A percentile compares a stretch with the other conserved stretches of the same genome.
phyloP scores from a whole-genome alignment of 2,888 invertebrate genomes.

The Aporophyla lueneburgensis region DNA sequence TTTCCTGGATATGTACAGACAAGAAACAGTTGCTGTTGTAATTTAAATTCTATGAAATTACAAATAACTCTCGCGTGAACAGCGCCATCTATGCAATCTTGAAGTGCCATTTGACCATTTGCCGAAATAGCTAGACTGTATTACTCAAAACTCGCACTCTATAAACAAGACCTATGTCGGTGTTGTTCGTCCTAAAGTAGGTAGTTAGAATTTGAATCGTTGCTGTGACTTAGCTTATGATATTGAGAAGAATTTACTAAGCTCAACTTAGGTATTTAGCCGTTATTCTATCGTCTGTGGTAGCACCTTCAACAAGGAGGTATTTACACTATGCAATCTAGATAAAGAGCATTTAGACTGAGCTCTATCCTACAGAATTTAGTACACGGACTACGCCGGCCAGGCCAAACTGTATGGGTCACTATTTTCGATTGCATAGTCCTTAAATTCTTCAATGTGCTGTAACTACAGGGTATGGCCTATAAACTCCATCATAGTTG shows the following conservation, averaged over 20 bases:
- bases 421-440: conserved; percentile 27
- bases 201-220: conserved; percentile 60
- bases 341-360: not conserved
- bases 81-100: conserved; percentile 1
- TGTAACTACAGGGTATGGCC: conserved; percentile 67
- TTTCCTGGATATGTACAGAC: not conserved
- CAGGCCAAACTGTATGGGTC: conserved; percentile 4
- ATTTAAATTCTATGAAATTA: not conserved
- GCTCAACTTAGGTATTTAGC: conserved; percentile 59
- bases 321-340: conserved; percentile 7
- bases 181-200: conserved; percentile 67
- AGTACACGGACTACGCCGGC: conserved; percentile 6
- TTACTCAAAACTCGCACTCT: conserved; percentile 18
- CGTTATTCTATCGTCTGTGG: conserved; percentile 32
- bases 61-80: not conserved
- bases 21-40: not conserved
- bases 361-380: not conserved
- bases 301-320: conserved; percentile 20
- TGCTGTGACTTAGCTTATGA: conserved; percentile 61
- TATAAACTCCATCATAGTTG: conserved; percentile 69
- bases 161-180: conserved; percentile 38
- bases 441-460: conserved; percentile 29
- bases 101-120: not conserved
- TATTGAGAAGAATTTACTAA: conserved; percentile 56
- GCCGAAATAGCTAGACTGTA: not conserved